phyloP scores from a whole-genome alignment of 2,113 vertebrate species.

The Gorsachius goisagi region DNA sequence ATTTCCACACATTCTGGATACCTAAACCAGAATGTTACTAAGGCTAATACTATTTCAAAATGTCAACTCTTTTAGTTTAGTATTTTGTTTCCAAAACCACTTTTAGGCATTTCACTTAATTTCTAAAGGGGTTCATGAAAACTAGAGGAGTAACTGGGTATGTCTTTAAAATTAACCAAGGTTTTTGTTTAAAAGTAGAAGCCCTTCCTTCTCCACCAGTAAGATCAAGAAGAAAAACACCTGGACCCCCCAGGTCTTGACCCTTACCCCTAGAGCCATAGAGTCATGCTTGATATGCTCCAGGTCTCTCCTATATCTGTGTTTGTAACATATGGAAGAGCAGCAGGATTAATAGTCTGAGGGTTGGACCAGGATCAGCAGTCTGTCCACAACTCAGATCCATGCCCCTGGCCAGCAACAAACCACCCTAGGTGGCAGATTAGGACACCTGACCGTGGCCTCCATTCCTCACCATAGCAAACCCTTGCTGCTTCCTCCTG shows the following conservation, averaged over 20 bases:
- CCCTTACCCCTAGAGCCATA: background rate
- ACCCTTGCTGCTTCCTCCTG: background rate
- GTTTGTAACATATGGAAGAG: background rate
- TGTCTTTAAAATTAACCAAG: background rate
- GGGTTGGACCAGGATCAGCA: background rate
- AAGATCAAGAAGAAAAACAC: background rate
- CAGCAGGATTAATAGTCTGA: background rate
- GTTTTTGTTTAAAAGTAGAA: background rate
- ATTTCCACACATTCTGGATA: background rate
- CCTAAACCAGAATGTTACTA: background rate
- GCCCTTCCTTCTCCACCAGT: background rate
- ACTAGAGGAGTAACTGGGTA: background rate
- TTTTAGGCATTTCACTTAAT: background rate
- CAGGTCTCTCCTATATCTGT: background rate
- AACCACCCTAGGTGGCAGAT: background rate
- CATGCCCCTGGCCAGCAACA: background rate
- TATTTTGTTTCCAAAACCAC: background rate
- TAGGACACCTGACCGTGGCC: background rate
- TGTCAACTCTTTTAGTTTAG: background rate
- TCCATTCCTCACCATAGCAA: fast-evolving
- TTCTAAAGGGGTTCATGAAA: background rate
- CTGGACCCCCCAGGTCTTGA: background rate
- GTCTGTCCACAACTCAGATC: fast-evolving
- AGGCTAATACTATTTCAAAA: background rate
- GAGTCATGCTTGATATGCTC: background rate